These are phyloP conservation scores for Drosophila aldrichi DNA, from an alignment of 2,888 invertebrate genomes.

Conservation along the genomic window DNA sequence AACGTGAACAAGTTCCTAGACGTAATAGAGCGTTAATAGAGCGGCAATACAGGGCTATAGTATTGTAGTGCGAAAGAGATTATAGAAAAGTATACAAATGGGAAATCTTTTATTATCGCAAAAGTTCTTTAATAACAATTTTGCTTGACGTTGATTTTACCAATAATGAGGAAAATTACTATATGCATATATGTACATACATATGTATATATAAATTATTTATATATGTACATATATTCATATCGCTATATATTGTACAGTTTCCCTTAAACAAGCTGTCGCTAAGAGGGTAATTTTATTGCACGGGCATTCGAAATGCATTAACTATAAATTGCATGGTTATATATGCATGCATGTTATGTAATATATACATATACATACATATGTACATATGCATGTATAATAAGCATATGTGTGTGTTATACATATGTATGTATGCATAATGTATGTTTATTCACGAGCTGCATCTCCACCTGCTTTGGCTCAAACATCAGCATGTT, in stretches of 20 bases:
- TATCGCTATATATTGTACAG: background rate
- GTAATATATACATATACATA: too few species aligned
- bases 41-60: background rate
- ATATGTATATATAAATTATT: too few species aligned
- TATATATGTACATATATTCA: background rate
- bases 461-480: slow-evolving; percentile 4
- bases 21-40: background rate
- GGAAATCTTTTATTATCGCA: too few species aligned
- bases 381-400: background rate
- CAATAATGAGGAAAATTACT: too few species aligned
- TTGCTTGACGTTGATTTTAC: background rate
- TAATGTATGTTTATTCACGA: slow-evolving; percentile 16
- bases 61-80: background rate
- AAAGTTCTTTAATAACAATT: background rate
- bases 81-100: too few species aligned
- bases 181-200: background rate
- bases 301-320: too few species aligned
- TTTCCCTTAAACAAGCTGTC: background rate
- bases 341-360: background rate
- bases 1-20: background rate
- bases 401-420: background rate
- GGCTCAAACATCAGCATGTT: background rate
- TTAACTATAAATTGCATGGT: slow-evolving; percentile 6
- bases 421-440: background rate
- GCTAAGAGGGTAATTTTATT: background rate